Evolutionary conservation across 2,888 invertebrate species (phyloP).

Genomic region (Himalopsyche kuldschensis): DNA sequence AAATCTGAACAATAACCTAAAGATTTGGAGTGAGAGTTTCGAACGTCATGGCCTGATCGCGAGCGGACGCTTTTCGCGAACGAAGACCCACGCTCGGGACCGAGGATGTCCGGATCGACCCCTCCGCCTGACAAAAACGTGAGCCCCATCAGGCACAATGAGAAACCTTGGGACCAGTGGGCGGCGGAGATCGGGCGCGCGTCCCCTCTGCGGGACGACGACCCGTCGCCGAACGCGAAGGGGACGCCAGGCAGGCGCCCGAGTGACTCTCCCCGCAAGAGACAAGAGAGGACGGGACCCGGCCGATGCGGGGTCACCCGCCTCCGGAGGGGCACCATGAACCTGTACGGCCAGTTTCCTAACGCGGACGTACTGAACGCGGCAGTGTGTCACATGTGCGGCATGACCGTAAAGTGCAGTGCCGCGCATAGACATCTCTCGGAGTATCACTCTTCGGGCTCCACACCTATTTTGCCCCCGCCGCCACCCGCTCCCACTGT

Average conservation of each 20-base stretch:
- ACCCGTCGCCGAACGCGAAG: slow-evolving; percentile 47
- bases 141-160: slow-evolving; percentile 56
- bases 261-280: slow-evolving; percentile 46
- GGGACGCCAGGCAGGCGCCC: slow-evolving; percentile 44
- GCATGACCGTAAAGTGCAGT: slow-evolving; percentile 75
- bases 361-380: slow-evolving; percentile 75
- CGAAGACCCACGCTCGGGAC: neutral
- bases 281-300: slow-evolving; percentile 44
- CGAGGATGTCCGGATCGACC: slow-evolving; percentile 55
- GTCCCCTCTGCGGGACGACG: slow-evolving; percentile 53
- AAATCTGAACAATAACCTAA: slow-evolving; percentile 61
- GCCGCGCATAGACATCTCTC: slow-evolving; percentile 75
- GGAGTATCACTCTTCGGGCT: slow-evolving; percentile 54
- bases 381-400: slow-evolving; percentile 78
- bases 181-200: slow-evolving; percentile 56
- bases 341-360: slow-evolving; percentile 76
- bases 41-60: slow-evolving; percentile 41
- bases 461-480: slow-evolving; percentile 54
- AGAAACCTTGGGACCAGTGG: slow-evolving; percentile 60
- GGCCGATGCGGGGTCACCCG: slow-evolving; percentile 58
- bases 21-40: slow-evolving; percentile 45
- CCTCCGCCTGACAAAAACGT: slow-evolving; percentile 52
- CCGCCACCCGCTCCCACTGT: slow-evolving; percentile 51
- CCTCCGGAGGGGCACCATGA: slow-evolving; percentile 65
- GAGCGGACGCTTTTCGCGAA: neutral